Percentiles rank a stretch among this genome's conserved stretches.
Conservation (phyloP, 1,140 invertebrate species). For the Cydia amplana region DNA sequence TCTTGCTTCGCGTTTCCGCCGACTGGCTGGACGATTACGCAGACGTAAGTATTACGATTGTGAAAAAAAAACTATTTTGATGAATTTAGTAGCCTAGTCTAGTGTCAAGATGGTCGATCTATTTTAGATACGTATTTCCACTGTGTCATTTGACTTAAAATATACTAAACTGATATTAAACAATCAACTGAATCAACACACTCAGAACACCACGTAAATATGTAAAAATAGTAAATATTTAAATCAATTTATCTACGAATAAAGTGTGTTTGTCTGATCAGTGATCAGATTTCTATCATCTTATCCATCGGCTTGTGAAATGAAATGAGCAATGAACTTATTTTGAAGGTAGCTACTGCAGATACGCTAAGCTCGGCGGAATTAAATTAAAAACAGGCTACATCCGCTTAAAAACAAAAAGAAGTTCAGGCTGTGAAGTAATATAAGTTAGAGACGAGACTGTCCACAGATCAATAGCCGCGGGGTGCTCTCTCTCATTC, state of each 20-base stretch:
- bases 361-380: not conserved
- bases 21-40: constrained; percentile 39
- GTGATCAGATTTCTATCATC: not conserved
- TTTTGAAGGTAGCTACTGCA: not conserved
- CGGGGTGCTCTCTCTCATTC: constrained; percentile 14
- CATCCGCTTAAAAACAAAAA: not conserved
- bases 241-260: too few species aligned
- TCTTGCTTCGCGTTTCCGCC: constrained; percentile 49
- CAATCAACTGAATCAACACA: too few species aligned
- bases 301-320: not conserved
- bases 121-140: too few species aligned
- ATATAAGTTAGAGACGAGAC: constrained; percentile 13
- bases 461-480: constrained; percentile 16
- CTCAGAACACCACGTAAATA: too few species aligned
- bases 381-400: not conserved
- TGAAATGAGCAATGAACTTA: not conserved
- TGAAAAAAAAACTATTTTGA: constrained; percentile 3
- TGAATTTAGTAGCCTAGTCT: not conserved
- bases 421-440: not conserved
- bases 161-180: too few species aligned
- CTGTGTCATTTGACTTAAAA: too few species aligned
- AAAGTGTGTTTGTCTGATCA: too few species aligned
- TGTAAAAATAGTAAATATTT: too few species aligned
- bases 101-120: not conserved
- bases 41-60: constrained; percentile 1